Evolutionary conservation across 2,888 invertebrate genomes (phyloP).

Genomic region (Drosophila anomalata): DNA sequence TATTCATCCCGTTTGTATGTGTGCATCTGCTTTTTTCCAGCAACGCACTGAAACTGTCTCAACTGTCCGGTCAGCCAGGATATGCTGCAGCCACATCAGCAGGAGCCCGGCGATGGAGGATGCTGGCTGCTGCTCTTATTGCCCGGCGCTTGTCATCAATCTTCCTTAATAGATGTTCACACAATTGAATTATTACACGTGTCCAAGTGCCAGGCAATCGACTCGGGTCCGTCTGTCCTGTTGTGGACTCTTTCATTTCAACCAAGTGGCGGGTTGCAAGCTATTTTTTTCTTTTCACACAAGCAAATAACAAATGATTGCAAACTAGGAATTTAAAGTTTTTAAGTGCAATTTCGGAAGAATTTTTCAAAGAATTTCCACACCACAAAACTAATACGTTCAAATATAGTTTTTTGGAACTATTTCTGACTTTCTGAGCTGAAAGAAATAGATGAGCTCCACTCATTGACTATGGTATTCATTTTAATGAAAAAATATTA

Average conservation of each 20-base stretch:
- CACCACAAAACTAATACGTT: background rate
- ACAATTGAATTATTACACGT: slow-evolving; percentile 82
- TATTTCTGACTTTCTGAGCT: background rate
- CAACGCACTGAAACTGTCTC: slow-evolving; percentile 45
- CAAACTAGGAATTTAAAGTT: slow-evolving; percentile 66
- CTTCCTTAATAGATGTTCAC: slow-evolving; percentile 81
- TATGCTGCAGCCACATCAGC: slow-evolving; percentile 33
- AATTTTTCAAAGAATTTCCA: background rate
- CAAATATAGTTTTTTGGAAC: background rate
- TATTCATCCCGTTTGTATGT: slow-evolving; percentile 49
- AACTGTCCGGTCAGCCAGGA: slow-evolving; percentile 27
- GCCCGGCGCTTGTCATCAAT: slow-evolving; percentile 76
- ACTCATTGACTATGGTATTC: too few species aligned
- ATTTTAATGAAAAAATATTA: background rate
- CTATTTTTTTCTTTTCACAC: slow-evolving; percentile 1
- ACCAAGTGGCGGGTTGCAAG: slow-evolving; percentile 5
- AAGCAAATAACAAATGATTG: slow-evolving; percentile 48
- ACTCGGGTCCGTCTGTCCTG: slow-evolving; percentile 34
- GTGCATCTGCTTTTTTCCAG: slow-evolving; percentile 38
- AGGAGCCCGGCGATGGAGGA: slow-evolving; percentile 10
- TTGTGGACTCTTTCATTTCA: slow-evolving; percentile 9
- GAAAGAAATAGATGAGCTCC: background rate
- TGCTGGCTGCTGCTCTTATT: slow-evolving; percentile 19
- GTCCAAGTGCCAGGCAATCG: slow-evolving; percentile 76
- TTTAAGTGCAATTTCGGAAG: slow-evolving; percentile 41